Evolutionary conservation across 2,113 vertebrate genomes (phyloP), one percentile per base, ranked within the genome.

Genomic region (Candoia aspera): DNA sequence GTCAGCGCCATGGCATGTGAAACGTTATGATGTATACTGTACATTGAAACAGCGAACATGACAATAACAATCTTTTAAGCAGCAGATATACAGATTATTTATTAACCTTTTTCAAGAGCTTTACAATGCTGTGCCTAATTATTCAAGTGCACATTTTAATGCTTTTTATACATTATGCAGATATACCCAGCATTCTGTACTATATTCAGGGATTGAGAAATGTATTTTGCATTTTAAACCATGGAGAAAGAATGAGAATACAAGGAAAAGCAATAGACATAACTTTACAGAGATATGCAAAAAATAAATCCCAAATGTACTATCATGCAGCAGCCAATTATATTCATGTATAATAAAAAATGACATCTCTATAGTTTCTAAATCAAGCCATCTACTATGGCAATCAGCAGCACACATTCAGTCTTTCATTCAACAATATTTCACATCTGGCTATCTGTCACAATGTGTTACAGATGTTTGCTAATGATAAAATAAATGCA

Each of bases 241-340:
- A 54, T 68, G 29, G 90, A 9, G 23, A 91, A 91, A 87, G 60
- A 62, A 84, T 91, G 5, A 96, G 94, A 57, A 88, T 19, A 93
- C 90, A 87, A 33, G 73, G 2, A 90, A 91, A 93, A 90, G 17
- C 21, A 2, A 26, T 0, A 4, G 24, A 73, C 91, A n/a, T 46
- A 90, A 29, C 12, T 89, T 17, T 58, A 26, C 85, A 88, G 54
- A 12, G 33, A 88, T 9, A 42, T 29, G 6, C 37, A 23, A n/a
- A 59, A 79, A 88, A 91, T 59, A 79, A 90, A 90, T 84, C n/a
- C 90, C n/a, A 46, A 49, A 37, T 21, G 37, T 88, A 26, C 68
- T 87, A 64, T 91, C 58, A 68, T n/a, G 26, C 46, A 87, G 33
- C 62, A 91, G 17, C 86, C 54, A 83, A 88, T 79, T 88, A 91